Evolutionary conservation across 2,888 invertebrate genomes (phyloP).

Genomic region (Chymomyza fuscimana): DNA sequence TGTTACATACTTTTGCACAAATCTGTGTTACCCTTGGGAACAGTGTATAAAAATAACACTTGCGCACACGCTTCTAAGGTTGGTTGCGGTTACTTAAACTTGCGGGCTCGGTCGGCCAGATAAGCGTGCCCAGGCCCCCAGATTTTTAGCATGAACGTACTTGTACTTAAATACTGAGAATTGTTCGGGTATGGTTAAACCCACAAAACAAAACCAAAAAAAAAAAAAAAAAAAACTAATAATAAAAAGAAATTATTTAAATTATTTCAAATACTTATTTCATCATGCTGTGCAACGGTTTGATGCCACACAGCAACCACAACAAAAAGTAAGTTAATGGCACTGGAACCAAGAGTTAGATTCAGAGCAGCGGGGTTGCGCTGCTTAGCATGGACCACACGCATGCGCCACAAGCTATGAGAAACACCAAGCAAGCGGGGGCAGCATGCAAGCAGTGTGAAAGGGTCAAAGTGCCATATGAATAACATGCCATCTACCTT

Average conservation of each 20-base stretch:
- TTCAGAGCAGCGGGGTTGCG: conserved; percentile 51
- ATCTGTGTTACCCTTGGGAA: too few species aligned
- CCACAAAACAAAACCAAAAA: background rate
- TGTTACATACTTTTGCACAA: too few species aligned
- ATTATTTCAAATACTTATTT: conserved; percentile 62
- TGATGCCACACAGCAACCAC: conserved; percentile 28
- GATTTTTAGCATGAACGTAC: background rate
- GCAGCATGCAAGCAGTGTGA: conserved; percentile 45
- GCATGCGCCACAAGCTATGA: conserved; percentile 20
- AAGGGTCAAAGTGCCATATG: conserved; percentile 44
- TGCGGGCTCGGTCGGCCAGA: too few species aligned
- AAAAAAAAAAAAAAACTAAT: background rate
- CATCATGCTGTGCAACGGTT: conserved; percentile 54
- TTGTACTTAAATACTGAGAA: background rate
- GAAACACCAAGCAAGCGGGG: conserved; percentile 49
- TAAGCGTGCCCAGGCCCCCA: too few species aligned
- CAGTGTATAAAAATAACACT: too few species aligned
- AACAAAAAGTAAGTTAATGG: conserved; percentile 60
- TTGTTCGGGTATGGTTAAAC: background rate
- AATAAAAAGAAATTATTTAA: conserved; percentile 49
- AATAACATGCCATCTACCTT: background rate
- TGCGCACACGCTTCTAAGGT: too few species aligned
- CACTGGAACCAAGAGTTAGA: conserved; percentile 27
- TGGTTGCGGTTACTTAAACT: too few species aligned
- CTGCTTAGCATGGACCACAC: conserved; percentile 13